Evolutionary conservation across 2,797 vertebrate species (phyloP).

Genomic region (Cichlasoma orientale): DNA sequence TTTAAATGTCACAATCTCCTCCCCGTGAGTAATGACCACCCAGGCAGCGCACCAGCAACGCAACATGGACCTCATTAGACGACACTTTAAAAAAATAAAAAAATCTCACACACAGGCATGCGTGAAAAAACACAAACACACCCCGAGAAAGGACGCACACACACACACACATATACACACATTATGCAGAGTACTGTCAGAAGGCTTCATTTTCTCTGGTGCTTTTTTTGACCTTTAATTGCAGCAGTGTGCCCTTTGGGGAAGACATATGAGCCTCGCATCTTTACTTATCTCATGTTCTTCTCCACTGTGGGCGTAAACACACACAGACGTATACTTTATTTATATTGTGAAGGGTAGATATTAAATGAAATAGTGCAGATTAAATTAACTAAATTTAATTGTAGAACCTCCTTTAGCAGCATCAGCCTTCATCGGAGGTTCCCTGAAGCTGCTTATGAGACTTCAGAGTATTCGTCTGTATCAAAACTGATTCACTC

Average conservation of each 20-base stretch:
- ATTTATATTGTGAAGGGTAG: not conserved
- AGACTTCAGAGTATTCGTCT: not conserved
- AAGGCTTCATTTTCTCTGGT: constrained; percentile 22
- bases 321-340: not conserved
- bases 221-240: constrained; percentile 43
- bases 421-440: not conserved
- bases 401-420: not conserved
- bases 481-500: not conserved
- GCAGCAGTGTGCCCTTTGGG: constrained; percentile 32
- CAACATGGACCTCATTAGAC: constrained; percentile 58
- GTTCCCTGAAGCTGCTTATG: not conserved
- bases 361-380: not conserved
- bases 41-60: constrained; percentile 33
- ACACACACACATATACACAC: not conserved
- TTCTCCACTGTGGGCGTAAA: not conserved
- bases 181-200: constrained; percentile 3
- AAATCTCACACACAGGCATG: not conserved
- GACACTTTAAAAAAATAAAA: not conserved
- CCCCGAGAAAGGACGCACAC: not conserved
- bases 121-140: constrained; percentile 23
- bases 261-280: not conserved
- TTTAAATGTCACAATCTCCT: constrained; percentile 74
- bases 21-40: constrained; percentile 58
- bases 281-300: constrained; percentile 22
- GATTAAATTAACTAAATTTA: not conserved